Evolutionary conservation across 2,113 vertebrate genomes (phyloP).

Genomic region (Amphiprion ocellaris): DNA sequence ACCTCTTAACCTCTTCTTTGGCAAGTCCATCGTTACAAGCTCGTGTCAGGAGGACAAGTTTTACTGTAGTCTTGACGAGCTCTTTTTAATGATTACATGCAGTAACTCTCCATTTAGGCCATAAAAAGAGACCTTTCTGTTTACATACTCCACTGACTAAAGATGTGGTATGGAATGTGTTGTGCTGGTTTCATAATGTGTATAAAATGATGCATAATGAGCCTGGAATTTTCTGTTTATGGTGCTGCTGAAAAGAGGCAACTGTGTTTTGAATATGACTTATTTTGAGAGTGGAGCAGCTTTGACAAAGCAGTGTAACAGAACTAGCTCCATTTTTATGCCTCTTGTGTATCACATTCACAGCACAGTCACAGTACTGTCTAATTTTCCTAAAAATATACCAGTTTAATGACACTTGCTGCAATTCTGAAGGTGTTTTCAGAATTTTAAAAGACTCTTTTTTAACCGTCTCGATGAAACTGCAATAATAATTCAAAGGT

Average conservation of each 20-base stretch:
- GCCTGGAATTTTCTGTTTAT: background rate
- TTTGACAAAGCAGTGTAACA: slow-evolving; percentile 4
- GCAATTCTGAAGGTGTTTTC: background rate
- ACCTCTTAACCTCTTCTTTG: slow-evolving; percentile 2
- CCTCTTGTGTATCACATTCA: background rate
- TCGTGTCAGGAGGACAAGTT: background rate
- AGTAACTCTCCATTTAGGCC: background rate
- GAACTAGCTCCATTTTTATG: background rate
- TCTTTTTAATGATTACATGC: background rate
- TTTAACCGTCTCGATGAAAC: background rate
- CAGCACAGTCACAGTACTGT: background rate
- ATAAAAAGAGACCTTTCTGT: background rate
- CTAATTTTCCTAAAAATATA: background rate
- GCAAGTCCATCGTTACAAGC: background rate
- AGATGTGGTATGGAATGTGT: background rate
- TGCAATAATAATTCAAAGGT: background rate
- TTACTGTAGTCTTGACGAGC: background rate
- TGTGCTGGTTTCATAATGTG: background rate
- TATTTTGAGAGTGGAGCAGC: background rate
- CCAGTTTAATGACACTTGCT: background rate
- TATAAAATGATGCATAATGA: background rate
- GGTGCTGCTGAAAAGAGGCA: background rate
- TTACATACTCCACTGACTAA: slow-evolving; percentile 1
- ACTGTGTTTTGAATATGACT: slow-evolving; percentile 1
- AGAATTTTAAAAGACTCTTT: background rate